Base-by-base conservation (phyloP, 2,113 vertebrate species). In the Numida meleagris region DNA sequence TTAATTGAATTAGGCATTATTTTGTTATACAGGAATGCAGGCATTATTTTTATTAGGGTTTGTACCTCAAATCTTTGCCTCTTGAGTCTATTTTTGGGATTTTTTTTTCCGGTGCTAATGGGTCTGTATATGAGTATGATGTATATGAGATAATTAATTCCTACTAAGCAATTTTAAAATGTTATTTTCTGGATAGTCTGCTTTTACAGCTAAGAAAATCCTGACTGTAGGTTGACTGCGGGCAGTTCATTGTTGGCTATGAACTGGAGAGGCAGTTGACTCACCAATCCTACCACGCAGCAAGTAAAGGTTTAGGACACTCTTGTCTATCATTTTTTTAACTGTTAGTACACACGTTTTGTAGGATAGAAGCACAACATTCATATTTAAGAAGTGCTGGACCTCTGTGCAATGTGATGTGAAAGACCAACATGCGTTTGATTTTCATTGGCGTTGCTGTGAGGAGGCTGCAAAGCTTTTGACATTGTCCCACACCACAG, bases 371-470 rank as follows among this genome's bases (percentile, higher is more conserved):
- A 48, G n/a, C 31, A 43, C 20, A 23, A 86, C 31, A 62, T 57
- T 14, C 0, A 0, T 43, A 3, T 34, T 73, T 61, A 51, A 57
- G 55, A 48, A 36, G 15, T 18, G 62, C 24, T 81, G 65, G 48
- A 18, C 50, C 16, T 33, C 10, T 14, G 19, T 48, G 46, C n/a
- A 43, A 50, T 77, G 63, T 48, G 34, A 42, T 20, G 29, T 82
- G 74, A 24, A 31, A 61, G 34, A 18, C 29, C 46, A 27, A 2
- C 0, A 1, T 13, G 4, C 0, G 1, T 29, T 82, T 21, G 6
- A 14, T 75, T 46, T 65, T 48, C 11, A 3, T 29, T 33, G 40
- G 12, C 0, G 1, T 25, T 84, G 50, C 58, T 84, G 55, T 40
- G 70, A 62, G 10, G 27, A 62, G 61, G 36, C 8, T 51, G 50